phyloP scores from a whole-genome alignment of 2,113 vertebrate species.

The Channa maculata region DNA sequence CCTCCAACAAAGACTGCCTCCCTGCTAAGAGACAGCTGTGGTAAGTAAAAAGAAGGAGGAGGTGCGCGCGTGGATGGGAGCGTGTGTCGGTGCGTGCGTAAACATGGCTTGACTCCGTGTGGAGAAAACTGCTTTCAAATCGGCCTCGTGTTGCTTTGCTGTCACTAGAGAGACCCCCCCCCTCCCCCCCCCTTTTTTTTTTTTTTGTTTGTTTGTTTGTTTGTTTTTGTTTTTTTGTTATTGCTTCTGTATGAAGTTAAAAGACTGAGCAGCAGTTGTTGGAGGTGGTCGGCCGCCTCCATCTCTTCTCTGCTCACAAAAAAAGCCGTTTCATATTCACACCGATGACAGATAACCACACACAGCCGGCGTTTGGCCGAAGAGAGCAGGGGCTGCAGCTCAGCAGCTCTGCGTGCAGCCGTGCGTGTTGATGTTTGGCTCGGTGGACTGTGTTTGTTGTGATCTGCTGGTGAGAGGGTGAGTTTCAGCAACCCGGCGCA shows the following conservation, averaged over 20 bases:
- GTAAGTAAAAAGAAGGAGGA: conserved; percentile 84
- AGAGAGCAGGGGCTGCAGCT: background rate
- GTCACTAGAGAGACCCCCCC: conserved; percentile 6
- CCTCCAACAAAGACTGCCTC: conserved; percentile 96
- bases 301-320: conserved; percentile 22
- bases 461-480: conserved; percentile 27
- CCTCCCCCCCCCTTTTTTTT: background rate
- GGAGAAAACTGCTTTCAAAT: conserved; percentile 28
- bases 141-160: conserved; percentile 28
- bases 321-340: conserved; percentile 22
- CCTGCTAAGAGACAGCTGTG: conserved; percentile 94
- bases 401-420: conserved; percentile 11
- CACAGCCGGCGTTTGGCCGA: conserved; percentile 9
- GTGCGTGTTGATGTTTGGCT: conserved; percentile 11
- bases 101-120: conserved; percentile 33
- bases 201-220: too few relatives aligned
- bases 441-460: conserved; percentile 49
- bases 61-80: conserved; percentile 40
- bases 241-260: conserved; percentile 13
- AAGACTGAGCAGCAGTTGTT: conserved; percentile 63
- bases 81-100: conserved; percentile 39
- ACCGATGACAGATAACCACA: conserved; percentile 11
- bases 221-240: too few relatives aligned
- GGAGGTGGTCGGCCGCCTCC: conserved; percentile 61
- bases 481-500: conserved; percentile 34